Base-by-base conservation (phyloP, 2,888 invertebrate species). In the Trachelus stipa region DNA sequence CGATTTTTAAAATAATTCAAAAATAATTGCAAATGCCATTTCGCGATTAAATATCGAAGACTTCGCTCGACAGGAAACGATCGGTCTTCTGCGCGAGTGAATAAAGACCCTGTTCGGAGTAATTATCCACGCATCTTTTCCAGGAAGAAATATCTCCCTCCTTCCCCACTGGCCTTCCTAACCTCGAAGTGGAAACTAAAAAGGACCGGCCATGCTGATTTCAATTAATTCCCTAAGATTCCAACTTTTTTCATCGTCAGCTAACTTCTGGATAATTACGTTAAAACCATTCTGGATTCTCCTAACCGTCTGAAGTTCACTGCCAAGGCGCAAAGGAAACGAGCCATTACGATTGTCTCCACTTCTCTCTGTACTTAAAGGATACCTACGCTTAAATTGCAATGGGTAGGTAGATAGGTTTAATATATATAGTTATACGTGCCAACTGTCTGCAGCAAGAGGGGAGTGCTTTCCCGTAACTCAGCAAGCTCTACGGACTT, bases 201-300 rank as follows among this genome's bases (percentile, higher is more conserved):
- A 56, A 56, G 9, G 56, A 56, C 56, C 56, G 56, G 84, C 83
- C 86, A 87, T 85, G 85, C 87, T 85, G 85, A 85, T 87, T 86
- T 87, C 85, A 85, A 87, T 87, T 85, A 87, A 87, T 87, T 82
- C 85, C 80, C 68, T 79, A 81, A 82, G 82, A 83, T 85, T 85
- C 83, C 85, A 56, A 33, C n/a, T 69, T 83, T 86, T 84, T 81
- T 84, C 56, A 23, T 56, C 15, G 0, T 23, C 56, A 56, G 56
- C 9, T 56, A 56, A 56, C 56, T 9, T 23, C 56, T 23, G 23
- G 56, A 56, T 56, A 56, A 56, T 56, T 6, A 56, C 56, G 56
- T 2, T 56, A 23, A 23, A 56, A 56, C 23, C 56, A 23, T 56
- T 56, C 56, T 56, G 56, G 56, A 56, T 56, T 56, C 56, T 56